phyloP scores from a whole-genome alignment of 2,113 vertebrate species.

The Syngnathus typhle region DNA sequence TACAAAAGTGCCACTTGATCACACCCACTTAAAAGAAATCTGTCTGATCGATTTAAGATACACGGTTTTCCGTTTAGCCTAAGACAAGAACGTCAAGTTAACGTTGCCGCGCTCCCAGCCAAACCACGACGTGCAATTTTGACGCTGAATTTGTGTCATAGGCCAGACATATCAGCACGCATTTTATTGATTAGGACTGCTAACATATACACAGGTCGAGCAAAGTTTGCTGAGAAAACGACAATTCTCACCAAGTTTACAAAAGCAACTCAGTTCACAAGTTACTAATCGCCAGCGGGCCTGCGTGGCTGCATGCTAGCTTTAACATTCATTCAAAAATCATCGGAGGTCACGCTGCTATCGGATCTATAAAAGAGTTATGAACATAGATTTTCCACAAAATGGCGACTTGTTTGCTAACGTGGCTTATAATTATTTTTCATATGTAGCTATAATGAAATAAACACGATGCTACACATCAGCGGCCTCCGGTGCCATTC shows the following conservation, averaged over 20 bases:
- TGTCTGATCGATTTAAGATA: not conserved
- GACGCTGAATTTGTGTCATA: not conserved
- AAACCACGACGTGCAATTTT: not conserved
- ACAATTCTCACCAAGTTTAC: too few relatives aligned
- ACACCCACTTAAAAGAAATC: not conserved
- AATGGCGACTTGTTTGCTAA: too few relatives aligned
- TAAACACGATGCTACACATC: constrained; percentile 7
- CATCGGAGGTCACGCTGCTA: not conserved
- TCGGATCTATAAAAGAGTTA: not conserved
- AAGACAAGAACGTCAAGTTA: not conserved
- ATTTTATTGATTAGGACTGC: not conserved
- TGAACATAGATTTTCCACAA: not conserved
- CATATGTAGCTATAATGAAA: not conserved
- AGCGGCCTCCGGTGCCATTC: constrained; percentile 35
- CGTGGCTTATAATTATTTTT: too few relatives aligned
- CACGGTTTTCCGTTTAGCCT: not conserved
- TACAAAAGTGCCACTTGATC: not conserved
- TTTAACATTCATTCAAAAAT: constrained; percentile 15
- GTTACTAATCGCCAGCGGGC: not conserved
- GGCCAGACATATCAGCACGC: not conserved
- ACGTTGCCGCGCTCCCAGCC: not conserved
- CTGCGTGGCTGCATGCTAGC: not conserved
- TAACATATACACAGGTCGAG: not conserved
- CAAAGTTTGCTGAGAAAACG: not conserved
- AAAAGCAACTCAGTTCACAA: not conserved